Evolutionary conservation across 2,113 vertebrate genomes (phyloP).

Genomic region (Etheostoma cragini): DNA sequence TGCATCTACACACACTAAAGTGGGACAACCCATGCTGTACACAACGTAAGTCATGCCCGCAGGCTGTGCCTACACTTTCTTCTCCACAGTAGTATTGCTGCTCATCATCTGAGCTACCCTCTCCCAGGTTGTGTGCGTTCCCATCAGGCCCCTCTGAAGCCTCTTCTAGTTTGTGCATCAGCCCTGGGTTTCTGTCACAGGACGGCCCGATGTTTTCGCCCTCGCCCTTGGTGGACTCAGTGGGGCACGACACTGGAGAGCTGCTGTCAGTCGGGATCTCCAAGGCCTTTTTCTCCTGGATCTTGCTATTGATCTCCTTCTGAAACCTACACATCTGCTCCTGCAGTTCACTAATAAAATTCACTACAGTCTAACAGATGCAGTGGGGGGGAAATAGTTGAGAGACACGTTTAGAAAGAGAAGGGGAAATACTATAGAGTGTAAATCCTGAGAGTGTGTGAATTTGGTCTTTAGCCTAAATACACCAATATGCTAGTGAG

Average conservation of each 20-base stretch:
- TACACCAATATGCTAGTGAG: slow-evolving; percentile 4
- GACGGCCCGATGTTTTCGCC: slow-evolving; percentile 45
- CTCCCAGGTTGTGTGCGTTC: slow-evolving; percentile 52
- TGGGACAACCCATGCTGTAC: slow-evolving; percentile 55
- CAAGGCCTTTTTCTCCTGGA: slow-evolving; percentile 91
- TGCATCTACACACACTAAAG: slow-evolving; percentile 27
- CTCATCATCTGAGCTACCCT: slow-evolving; percentile 81
- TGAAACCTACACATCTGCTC: slow-evolving; percentile 98
- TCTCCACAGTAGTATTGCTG: slow-evolving; percentile 83
- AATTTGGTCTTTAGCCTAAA: slow-evolving; percentile 6
- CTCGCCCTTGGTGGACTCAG: slow-evolving; percentile 45
- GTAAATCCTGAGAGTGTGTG: not conserved
- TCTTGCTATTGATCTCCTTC: slow-evolving; percentile 95
- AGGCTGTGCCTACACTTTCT: slow-evolving; percentile 89
- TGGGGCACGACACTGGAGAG: slow-evolving; percentile 52
- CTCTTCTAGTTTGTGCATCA: slow-evolving; percentile 56
- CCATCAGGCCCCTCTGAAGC: slow-evolving; percentile 46
- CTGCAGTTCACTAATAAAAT: slow-evolving; percentile 98
- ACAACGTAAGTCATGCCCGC: slow-evolving; percentile 75
- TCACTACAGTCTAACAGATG: slow-evolving; percentile 92
- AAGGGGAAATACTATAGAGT: slow-evolving; percentile 14
- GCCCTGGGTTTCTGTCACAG: slow-evolving; percentile 66
- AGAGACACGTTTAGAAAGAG: slow-evolving; percentile 55
- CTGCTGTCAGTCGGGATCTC: slow-evolving; percentile 79
- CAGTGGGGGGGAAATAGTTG: slow-evolving; percentile 44